Evolutionary conservation across 2,797 vertebrate genomes (phyloP), one percentile per base, ranked within the genome.

Genomic region (Heteromormyrus szaboi): DNA sequence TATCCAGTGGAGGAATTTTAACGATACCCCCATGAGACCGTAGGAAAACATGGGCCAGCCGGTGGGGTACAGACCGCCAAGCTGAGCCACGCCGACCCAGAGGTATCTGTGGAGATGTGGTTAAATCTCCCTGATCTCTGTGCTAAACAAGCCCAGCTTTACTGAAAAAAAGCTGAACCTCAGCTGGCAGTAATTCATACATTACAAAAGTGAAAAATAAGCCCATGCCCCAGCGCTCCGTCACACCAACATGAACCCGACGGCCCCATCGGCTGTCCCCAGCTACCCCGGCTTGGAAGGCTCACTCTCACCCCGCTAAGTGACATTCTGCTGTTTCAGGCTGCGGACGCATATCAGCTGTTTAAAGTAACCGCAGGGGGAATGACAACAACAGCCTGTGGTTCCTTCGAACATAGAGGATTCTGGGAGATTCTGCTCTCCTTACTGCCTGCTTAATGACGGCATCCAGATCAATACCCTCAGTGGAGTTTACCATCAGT

Each of bases 61-160:
- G 33, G 87, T 29, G 14, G 22, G 90, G 89, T 90, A 89, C 89
- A 87, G 88, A 83, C 54, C 84, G 11, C 89, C 46, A 68, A 37
- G 76, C 91, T 87, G 44, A 83, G 68, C 86, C 37, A 87, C 85
- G 56, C 29, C 37, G 88, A 87, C 83, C 86, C 87, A 85, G 89
- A 59, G 51, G 79, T 89, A 84, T 89, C 88, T 65, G 76, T 44
- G 86, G 51, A 56, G 79, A 84, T 22, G 51, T 89, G 89, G 51
- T 87, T 22, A 87, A 48, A 51, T 29, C 19, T 76, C 19, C 85
- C 84, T 51, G 25, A 86, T 7, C 90, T 88, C 62, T 86, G 29
- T 3, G 29, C 85, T 54, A 86, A 37, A 51, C 85, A 89, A 88
- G 88, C 37, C 44, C 56, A 83, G 88, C 53, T 56, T 89, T 62